Evolutionary conservation across 2,888 invertebrate species (phyloP).

Genomic region (Cancer borealis): DNA sequence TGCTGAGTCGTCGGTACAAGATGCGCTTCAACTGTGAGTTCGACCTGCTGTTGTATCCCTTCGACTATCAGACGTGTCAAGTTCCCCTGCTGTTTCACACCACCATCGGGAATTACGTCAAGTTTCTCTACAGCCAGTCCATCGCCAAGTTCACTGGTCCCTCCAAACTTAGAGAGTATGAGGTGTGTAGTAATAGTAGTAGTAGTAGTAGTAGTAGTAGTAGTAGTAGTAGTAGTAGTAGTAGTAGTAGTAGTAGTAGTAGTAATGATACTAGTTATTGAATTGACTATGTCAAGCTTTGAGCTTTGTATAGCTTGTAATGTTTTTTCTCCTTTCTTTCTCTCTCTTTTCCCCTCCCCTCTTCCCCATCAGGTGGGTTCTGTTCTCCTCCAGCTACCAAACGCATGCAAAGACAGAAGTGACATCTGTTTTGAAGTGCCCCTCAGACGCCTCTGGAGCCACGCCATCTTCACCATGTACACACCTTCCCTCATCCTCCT

Average conservation of each 20-base stretch:
- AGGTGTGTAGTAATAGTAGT: constrained; percentile 38
- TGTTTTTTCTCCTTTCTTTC: neutral
- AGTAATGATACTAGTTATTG: neutral
- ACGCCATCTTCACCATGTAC: constrained; percentile 58
- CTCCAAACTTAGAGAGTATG: constrained; percentile 64
- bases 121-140: constrained; percentile 53
- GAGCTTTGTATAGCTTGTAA: too few relatives aligned
- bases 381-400: neutral
- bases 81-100: constrained; percentile 62
- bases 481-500: constrained; percentile 62
- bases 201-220: neutral
- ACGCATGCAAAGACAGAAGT: neutral
- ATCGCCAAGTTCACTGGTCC: constrained; percentile 57
- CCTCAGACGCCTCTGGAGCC: neutral
- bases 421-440: constrained; percentile 7
- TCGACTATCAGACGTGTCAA: constrained; percentile 71
- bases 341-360: neutral
- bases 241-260: neutral
- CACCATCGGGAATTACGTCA: constrained; percentile 59
- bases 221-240: neutral
- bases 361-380: constrained; percentile 37
- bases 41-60: constrained; percentile 73
- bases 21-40: constrained; percentile 69
- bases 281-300: too few relatives aligned
- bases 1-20: constrained; percentile 65